phyloP scores from a whole-genome alignment of 2,113 vertebrate genomes.

The Acanthisitta chloris region DNA sequence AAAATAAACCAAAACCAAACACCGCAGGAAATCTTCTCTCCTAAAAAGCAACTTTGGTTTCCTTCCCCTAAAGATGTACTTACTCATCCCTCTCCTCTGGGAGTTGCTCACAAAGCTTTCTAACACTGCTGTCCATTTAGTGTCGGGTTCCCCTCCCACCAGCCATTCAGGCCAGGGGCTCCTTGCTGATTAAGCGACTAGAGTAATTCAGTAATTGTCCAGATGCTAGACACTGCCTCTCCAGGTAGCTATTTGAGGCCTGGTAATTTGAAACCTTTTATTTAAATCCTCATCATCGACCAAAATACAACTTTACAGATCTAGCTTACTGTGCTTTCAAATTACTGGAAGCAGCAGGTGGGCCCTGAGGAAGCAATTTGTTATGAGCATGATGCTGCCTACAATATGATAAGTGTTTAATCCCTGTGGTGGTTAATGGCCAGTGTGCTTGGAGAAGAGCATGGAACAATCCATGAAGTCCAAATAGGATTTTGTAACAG shows the following conservation, averaged over 20 bases:
- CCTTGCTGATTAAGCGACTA: slow-evolving; percentile 6
- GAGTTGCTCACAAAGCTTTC: background rate
- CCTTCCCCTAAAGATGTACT: background rate
- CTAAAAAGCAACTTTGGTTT: background rate
- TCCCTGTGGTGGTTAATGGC: background rate
- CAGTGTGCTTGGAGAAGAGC: background rate
- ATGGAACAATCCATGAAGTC: background rate
- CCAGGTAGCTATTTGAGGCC: slow-evolving; percentile 34
- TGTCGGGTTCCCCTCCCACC: slow-evolving; percentile 23
- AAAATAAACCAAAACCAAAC: background rate
- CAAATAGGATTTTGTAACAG: background rate
- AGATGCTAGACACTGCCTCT: slow-evolving; percentile 30
- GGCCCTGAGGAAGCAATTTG: slow-evolving; percentile 33
- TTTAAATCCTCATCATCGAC: slow-evolving; percentile 45
- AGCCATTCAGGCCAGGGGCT: background rate
- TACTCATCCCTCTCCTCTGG: background rate
- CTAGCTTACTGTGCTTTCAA: slow-evolving; percentile 1
- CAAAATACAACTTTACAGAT: slow-evolving; percentile 6
- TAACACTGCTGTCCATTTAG: background rate
- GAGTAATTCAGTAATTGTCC: background rate
- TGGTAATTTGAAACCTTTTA: slow-evolving; percentile 47
- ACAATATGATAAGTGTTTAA: slow-evolving; percentile 15
- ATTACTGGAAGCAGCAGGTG: slow-evolving; percentile 53
- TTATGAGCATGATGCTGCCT: slow-evolving; percentile 23
- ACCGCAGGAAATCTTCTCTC: background rate